Percentiles rank a stretch among this genome's conserved stretches.
These are phyloP conservation scores for Pantala flavescens DNA, from an alignment of 1,140 invertebrate species.

Conservation along the genomic window DNA sequence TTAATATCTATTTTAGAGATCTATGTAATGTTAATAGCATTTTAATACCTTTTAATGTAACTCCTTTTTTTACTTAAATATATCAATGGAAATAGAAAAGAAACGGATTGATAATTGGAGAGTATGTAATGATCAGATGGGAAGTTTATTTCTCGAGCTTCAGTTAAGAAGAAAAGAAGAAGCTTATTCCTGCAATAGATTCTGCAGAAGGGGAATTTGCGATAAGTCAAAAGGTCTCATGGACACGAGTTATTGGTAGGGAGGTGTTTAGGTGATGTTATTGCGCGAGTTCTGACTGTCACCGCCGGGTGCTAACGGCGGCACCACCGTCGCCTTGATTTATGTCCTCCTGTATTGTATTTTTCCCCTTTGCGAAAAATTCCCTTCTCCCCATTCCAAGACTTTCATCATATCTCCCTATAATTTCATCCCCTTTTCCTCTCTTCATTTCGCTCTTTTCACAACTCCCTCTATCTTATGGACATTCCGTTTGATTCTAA, in stretches of 20 bases:
- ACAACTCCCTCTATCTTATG: not conserved
- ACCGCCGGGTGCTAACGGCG: constrained; percentile 4
- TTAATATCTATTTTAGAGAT: no score
- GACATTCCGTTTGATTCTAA: no score
- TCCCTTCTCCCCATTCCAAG: no score
- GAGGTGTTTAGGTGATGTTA: constrained; percentile 1
- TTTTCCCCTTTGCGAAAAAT: not conserved
- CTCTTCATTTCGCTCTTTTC: not conserved
- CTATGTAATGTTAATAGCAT: no score
- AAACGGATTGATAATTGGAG: no score
- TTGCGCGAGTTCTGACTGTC: constrained; percentile 1
- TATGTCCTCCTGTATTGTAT: not conserved
- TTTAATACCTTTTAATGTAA: no score
- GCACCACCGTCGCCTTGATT: not conserved
- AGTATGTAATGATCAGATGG: no score
- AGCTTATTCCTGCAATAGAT: not conserved
- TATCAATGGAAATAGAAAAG: no score
- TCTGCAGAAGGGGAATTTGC: not conserved
- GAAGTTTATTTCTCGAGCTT: no score
- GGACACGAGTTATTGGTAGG: not conserved
- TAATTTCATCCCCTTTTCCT: not conserved
- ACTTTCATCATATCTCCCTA: not conserved
- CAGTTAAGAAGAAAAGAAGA: no score
- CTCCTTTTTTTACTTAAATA: no score
- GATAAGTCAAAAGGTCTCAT: not conserved